Conservation (phyloP, 2,113 vertebrate genomes). For the Ctenomys sociabilis region DNA sequence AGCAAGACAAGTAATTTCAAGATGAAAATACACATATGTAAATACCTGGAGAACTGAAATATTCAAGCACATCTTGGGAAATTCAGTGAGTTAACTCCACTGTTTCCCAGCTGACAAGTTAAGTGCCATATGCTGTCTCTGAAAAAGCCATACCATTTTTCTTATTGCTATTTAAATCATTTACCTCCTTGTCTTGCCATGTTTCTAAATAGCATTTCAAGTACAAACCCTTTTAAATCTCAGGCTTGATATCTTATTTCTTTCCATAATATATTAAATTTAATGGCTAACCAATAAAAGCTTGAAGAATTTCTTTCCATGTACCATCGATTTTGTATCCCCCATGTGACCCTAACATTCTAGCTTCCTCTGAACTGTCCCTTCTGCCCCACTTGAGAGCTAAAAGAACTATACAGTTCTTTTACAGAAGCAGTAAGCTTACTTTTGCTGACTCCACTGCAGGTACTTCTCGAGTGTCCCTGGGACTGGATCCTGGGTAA, state of each 20-base stretch:
- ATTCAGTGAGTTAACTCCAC: not conserved
- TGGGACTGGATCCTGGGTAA: not conserved
- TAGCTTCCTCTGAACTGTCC: not conserved
- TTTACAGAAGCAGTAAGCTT: not conserved
- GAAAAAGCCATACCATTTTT: not conserved
- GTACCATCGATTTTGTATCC: not conserved
- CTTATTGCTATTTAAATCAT: not conserved
- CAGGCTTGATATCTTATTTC: not conserved
- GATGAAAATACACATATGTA: not conserved
- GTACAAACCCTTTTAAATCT: not conserved
- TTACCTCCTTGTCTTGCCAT: not conserved
- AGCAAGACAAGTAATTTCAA: not conserved
- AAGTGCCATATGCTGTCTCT: not conserved
- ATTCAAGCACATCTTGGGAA: not conserved
- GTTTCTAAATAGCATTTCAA: not conserved
- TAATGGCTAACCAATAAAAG: not conserved
- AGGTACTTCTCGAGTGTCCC: not conserved
- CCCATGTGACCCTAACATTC: not conserved
- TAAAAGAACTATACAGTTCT: not conserved
- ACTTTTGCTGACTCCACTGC: not conserved
- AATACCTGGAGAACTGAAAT: not conserved
- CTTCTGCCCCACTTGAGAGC: not conserved
- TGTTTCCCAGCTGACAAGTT: not conserved
- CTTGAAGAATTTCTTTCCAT: not conserved
- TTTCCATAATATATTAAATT: not conserved